A percentile compares a stretch with the other conserved stretches of the same genome.
Conservation (phyloP, 2,888 invertebrate genomes). For the Fragum whitleyi region DNA sequence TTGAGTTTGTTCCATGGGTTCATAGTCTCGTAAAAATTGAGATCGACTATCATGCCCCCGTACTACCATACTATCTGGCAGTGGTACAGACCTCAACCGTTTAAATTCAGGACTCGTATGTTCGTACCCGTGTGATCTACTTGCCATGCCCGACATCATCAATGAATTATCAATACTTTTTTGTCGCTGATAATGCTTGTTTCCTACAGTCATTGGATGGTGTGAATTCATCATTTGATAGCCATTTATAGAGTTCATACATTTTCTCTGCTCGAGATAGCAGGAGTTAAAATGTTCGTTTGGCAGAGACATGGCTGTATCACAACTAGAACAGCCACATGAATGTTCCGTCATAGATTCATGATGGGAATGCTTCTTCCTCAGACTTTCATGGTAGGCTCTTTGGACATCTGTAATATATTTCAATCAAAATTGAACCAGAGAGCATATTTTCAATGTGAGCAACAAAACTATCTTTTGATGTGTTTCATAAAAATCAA, state of each 20-base stretch:
- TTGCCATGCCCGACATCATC: not conserved
- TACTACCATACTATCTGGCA: constrained; percentile 57
- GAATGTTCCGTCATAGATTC: constrained; percentile 51
- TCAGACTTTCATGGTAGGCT: constrained; percentile 40
- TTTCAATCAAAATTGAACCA: too few species aligned
- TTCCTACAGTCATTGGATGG: constrained; percentile 16
- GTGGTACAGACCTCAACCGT: constrained; percentile 53
- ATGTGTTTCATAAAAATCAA: too few species aligned
- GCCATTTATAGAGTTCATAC: constrained; percentile 28
- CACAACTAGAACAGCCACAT: constrained; percentile 40
- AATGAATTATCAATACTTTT: constrained; percentile 45
- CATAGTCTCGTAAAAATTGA: constrained; percentile 53
- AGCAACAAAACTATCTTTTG: too few species aligned
- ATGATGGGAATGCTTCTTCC: constrained; percentile 48
- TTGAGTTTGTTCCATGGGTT: constrained; percentile 60
- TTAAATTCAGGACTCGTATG: constrained; percentile 56
- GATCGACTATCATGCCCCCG: constrained; percentile 57
- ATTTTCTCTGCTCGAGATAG: constrained; percentile 12
- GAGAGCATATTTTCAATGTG: too few species aligned
- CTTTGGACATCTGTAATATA: constrained; percentile 60
- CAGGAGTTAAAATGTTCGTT: constrained; percentile 24
- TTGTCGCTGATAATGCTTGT: constrained; percentile 52
- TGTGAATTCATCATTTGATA: constrained; percentile 36
- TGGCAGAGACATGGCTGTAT: constrained; percentile 30
- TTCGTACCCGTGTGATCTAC: constrained; percentile 35